phyloP scores from a whole-genome alignment of 2,888 invertebrate genomes.

The Aelia acuminata region DNA sequence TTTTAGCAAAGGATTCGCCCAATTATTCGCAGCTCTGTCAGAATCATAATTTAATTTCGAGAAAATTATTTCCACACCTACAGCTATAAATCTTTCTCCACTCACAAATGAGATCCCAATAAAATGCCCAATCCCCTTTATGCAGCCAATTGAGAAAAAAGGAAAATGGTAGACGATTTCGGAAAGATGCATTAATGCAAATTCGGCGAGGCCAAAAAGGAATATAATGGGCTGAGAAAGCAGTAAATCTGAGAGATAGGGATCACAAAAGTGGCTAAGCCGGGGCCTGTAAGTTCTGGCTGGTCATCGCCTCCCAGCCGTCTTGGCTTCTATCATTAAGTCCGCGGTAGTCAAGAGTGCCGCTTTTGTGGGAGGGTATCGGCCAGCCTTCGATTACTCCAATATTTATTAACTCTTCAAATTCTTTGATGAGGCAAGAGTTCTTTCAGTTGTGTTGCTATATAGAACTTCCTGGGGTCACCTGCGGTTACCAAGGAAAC shows the following conservation, averaged over 20 bases:
- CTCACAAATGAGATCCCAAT: background rate
- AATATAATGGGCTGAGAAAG: background rate
- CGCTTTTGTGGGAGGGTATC: background rate
- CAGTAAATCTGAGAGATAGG: background rate
- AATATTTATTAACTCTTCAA: background rate
- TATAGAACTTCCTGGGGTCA: too few relatives aligned
- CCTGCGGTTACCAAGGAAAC: too few relatives aligned
- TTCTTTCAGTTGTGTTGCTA: background rate
- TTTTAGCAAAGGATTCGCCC: background rate
- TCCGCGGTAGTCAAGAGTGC: background rate
- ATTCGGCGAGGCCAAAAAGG: background rate
- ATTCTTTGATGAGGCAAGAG: background rate
- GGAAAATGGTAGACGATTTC: background rate
- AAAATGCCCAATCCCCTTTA: background rate
- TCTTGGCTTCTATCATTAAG: background rate
- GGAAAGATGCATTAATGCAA: constrained; percentile 18
- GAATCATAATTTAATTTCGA: background rate
- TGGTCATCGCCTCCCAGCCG: background rate
- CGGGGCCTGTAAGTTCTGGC: background rate
- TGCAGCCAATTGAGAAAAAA: background rate
- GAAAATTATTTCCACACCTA: background rate
- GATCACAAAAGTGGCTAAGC: background rate
- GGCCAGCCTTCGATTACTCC: background rate
- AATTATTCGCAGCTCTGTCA: constrained; percentile 2
- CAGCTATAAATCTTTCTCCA: background rate